These are phyloP conservation scores for Misgurnus mizolepis DNA, from an alignment of 2,113 vertebrate genomes.

Conservation along the genomic window DNA sequence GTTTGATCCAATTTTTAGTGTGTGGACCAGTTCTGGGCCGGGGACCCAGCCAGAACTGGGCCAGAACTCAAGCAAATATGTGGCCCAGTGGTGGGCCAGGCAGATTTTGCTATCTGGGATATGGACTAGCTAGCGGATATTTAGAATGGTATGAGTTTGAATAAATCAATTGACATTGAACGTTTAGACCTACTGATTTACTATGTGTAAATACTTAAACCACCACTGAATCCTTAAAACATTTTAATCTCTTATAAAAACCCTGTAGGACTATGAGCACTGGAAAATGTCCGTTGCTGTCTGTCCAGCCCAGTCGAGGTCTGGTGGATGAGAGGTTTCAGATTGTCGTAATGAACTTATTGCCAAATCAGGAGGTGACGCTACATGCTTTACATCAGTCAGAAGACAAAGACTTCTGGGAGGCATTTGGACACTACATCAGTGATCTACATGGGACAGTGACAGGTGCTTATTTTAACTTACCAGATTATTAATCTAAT, in stretches of 20 bases:
- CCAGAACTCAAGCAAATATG: too few relatives aligned
- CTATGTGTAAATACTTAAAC: too few relatives aligned
- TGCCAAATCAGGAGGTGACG: constrained; percentile 55
- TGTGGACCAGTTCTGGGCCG: too few relatives aligned
- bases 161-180: too few relatives aligned
- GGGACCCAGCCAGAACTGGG: too few relatives aligned
- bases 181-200: too few relatives aligned
- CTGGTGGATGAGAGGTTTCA: constrained; percentile 67
- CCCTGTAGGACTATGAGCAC: constrained; percentile 27
- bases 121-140: too few relatives aligned
- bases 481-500: too few relatives aligned
- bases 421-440: constrained; percentile 71
- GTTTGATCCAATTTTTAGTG: too few relatives aligned
- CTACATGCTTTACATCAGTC: constrained; percentile 65
- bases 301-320: constrained; percentile 60
- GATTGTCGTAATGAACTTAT: constrained; percentile 65
- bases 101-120: too few relatives aligned
- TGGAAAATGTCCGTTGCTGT: constrained; percentile 38
- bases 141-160: too few relatives aligned
- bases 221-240: background rate
- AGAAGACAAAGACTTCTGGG: constrained; percentile 69
- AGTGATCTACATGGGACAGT: constrained; percentile 64
- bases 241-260: background rate
- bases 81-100: too few relatives aligned
- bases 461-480: background rate